Evolutionary conservation across 2,888 invertebrate species (phyloP), one percentile per base, ranked within the genome.

Genomic region (Notodonta ziczac): DNA sequence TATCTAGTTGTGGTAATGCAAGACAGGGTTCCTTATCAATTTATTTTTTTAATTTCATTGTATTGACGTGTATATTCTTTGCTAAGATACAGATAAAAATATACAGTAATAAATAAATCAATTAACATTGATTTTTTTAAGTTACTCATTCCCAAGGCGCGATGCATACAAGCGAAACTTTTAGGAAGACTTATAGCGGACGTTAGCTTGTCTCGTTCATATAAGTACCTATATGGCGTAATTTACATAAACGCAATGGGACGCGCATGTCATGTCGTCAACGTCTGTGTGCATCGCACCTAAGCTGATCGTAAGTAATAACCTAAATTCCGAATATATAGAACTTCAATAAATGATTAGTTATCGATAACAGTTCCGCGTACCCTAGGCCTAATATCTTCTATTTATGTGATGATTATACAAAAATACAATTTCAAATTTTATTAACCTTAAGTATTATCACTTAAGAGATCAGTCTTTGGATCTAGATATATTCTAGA

Each of bases 371-470:
- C 35, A 35, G 14, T n/a, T 14, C 39, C n/a, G 7, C 39, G 54
- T 54, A 54, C 54, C 13, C 63, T 75, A 74, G 76, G 67, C 70
- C 76, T 73, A 65, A 32, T 58, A 59, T 54, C 35, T 65, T 70
- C 64, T 60, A 56, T 63, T 56, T 60, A 60, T 40, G 65, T 74
- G 75, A 70, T 69, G 68, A 72, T 72, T 70, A 62, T 73, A 78
- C 69, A 76, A 74, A 79, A 74, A 76, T 75, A 79, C 71, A 70
- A 74, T 78, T 80, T 78, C 78, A 83, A 82, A 79, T 80, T 82
- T 79, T 74, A 69, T 70, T 72, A 72, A 72, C 64, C 74, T 78
- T 72, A 74, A 74, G 73, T 69, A 65, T 62, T 65, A 24, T 24
- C 24, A 76, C 69, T 74, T 73, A 76, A 73, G 73, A 67, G 76